Evolutionary conservation across 2,113 vertebrate species (phyloP).

Genomic region (Archilochus colubris): DNA sequence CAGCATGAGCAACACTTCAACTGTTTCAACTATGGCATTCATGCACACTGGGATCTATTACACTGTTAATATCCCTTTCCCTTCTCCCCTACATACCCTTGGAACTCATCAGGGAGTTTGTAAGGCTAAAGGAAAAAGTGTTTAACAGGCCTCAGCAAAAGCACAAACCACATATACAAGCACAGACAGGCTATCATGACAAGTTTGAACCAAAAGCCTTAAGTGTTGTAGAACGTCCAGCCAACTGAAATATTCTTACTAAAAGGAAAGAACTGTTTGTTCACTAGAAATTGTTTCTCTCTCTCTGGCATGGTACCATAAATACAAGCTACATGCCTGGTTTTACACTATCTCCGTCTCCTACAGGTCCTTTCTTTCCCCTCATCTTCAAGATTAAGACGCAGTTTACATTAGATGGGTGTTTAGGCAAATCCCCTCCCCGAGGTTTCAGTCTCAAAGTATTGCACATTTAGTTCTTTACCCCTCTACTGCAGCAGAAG

Average conservation of each 20-base stretch:
- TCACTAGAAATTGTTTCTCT: neutral
- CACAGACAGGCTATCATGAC: neutral
- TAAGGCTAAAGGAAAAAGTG: neutral
- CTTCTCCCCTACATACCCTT: constrained; percentile 50
- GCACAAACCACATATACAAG: neutral
- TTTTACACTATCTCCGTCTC: neutral
- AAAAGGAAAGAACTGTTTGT: neutral
- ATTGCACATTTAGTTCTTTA: accelerated
- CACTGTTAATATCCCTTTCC: neutral
- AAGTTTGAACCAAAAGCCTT: neutral
- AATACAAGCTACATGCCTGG: neutral
- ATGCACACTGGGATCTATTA: neutral
- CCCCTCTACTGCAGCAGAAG: neutral
- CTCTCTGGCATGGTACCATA: neutral
- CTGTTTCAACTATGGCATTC: constrained; percentile 24
- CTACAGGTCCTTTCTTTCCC: neutral
- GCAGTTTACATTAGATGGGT: neutral
- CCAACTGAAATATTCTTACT: neutral
- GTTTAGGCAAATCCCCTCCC: neutral
- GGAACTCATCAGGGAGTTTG: constrained; percentile 20
- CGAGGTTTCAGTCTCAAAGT: neutral
- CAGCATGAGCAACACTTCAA: constrained; percentile 27
- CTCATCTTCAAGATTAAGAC: neutral
- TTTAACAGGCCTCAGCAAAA: constrained; percentile 8
- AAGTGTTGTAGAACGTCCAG: neutral